Conservation (phyloP, 2,113 vertebrate genomes). For the Ranitomeya imitator region DNA sequence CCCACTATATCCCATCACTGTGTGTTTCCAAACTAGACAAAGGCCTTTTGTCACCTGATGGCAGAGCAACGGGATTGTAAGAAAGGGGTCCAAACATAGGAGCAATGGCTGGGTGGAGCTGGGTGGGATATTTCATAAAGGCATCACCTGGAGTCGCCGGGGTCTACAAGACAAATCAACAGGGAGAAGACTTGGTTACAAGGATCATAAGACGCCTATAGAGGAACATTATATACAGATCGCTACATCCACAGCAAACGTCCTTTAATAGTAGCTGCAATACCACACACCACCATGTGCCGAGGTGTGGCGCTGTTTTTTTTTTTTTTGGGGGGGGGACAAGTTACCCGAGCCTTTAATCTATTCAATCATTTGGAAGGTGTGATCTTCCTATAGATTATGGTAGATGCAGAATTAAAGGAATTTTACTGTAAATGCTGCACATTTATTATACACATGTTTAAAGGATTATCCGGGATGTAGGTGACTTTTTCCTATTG, state of each 20-base stretch:
- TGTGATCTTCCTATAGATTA: background rate
- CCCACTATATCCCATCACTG: background rate
- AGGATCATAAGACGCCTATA: background rate
- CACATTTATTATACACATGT: background rate
- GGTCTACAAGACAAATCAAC: constrained; percentile 76
- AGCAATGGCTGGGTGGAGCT: constrained; percentile 83
- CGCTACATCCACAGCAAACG: background rate
- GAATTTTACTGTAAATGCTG: background rate
- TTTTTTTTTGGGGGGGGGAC: too few relatives aligned
- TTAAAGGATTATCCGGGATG: too few relatives aligned
- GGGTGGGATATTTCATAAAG: constrained; percentile 88
- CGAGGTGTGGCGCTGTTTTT: background rate
- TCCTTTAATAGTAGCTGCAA: background rate
- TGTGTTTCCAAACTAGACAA: constrained; percentile 5
- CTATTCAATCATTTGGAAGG: background rate
- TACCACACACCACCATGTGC: background rate
- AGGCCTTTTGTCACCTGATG: constrained; percentile 85
- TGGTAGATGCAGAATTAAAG: background rate
- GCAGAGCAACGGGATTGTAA: constrained; percentile 92
- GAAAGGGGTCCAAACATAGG: constrained; percentile 88
- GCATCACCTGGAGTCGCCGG: constrained; percentile 96
- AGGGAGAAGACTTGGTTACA: constrained; percentile 55
- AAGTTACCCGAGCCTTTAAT: too few relatives aligned
- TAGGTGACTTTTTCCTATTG: too few relatives aligned
- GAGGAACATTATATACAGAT: background rate